Conservation (phyloP, 2,113 vertebrate species). For the Phalacrocorax pelagicus region DNA sequence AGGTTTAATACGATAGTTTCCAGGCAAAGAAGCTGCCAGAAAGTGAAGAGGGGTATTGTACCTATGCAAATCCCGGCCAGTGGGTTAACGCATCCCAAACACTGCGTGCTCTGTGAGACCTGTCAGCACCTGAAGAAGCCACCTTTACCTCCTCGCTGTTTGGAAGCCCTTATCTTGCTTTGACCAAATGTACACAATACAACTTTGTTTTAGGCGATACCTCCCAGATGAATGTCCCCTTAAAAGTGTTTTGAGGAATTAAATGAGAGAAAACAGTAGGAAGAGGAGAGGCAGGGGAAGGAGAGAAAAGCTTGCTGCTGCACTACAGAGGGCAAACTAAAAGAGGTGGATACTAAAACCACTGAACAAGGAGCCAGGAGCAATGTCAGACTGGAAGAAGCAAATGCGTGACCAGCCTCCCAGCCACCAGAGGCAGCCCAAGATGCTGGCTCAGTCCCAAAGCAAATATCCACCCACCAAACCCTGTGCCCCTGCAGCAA, state of each 20-base stretch:
- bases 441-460: background rate
- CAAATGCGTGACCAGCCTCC: background rate
- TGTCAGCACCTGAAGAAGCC: slow-evolving; percentile 38
- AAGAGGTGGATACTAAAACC: background rate
- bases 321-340: background rate
- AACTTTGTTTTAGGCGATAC: background rate
- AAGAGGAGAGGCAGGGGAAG: background rate
- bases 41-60: slow-evolving; percentile 29
- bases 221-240: background rate
- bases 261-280: background rate
- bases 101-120: background rate
- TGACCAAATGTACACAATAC: background rate
- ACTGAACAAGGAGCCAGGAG: background rate
- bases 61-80: background rate
- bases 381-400: background rate
- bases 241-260: background rate
- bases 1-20: slow-evolving; percentile 16
- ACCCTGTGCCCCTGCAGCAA: background rate
- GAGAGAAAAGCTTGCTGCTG: background rate
- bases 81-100: slow-evolving; percentile 9
- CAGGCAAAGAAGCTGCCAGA: slow-evolving; percentile 46
- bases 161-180: slow-evolving; percentile 23
- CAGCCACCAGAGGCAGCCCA: background rate
- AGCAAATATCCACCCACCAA: background rate
- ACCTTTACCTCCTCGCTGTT: background rate